Evolutionary conservation across 2,888 invertebrate genomes (phyloP).

Genomic region (Microctonus hyperodae): DNA sequence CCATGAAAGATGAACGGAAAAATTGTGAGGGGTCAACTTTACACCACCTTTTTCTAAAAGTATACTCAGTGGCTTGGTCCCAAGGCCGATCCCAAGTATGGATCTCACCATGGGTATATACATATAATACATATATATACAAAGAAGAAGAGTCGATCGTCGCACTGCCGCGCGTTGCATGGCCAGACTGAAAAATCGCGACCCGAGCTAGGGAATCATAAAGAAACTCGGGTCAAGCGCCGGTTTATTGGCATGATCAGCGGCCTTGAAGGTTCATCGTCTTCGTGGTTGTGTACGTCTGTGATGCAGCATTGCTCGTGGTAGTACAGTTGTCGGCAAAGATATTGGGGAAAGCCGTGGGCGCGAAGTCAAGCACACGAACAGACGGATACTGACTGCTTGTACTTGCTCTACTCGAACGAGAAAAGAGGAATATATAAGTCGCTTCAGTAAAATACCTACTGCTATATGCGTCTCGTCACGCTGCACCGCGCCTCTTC

Average conservation of each 20-base stretch:
- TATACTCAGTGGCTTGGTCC: conserved; percentile 8
- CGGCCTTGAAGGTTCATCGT: conserved; percentile 40
- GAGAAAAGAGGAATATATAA: not conserved
- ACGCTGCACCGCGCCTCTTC: conserved; percentile 6
- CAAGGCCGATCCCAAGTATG: conserved; percentile 23
- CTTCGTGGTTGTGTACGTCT: conserved; percentile 27
- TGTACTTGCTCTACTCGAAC: not conserved
- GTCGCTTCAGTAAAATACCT: conserved; percentile 17
- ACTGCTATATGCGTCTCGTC: conserved; percentile 14
- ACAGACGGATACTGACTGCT: conserved; percentile 2
- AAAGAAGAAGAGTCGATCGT: conserved; percentile 11
- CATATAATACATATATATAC: not conserved
- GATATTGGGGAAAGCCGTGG: conserved; percentile 33
- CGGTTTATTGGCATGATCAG: conserved; percentile 39
- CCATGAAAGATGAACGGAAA: not conserved
- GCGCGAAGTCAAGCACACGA: conserved; percentile 16
- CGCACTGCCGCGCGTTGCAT: conserved; percentile 10
- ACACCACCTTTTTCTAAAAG: not conserved
- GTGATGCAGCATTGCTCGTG: conserved; percentile 16
- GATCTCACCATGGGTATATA: not conserved
- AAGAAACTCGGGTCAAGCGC: conserved; percentile 35
- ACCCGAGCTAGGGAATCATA: conserved; percentile 34
- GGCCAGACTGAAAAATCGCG: conserved; percentile 32
- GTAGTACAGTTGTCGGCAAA: conserved; percentile 18
- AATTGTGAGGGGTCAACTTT: not conserved